These are phyloP conservation scores for Battus philenor DNA, from an alignment of 1,140 invertebrate genomes.

Conservation along the genomic window DNA sequence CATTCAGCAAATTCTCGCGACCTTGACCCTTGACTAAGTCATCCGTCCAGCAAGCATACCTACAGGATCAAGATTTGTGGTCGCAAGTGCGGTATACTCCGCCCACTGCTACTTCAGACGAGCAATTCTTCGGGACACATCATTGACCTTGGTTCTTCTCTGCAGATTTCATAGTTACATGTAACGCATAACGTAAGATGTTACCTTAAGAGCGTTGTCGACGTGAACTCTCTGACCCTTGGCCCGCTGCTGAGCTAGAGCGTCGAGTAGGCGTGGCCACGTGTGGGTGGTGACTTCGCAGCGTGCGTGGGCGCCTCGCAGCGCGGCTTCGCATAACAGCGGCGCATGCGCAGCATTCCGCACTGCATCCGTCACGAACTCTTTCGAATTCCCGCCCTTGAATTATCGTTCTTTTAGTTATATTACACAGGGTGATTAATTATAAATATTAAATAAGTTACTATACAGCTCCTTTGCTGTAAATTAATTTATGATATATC, in stretches of 20 bases:
- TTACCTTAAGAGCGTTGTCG: conserved; percentile 56
- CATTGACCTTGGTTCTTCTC: too few relatives aligned
- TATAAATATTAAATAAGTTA: too few relatives aligned
- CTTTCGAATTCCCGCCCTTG: conserved; percentile 29
- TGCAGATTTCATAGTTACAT: too few relatives aligned
- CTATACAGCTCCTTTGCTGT: too few relatives aligned
- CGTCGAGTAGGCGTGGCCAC: conserved; percentile 23
- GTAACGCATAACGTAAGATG: not conserved
- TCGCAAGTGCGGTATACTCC: not conserved
- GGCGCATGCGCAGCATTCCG: conserved; percentile 26
- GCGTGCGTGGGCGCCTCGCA: conserved; percentile 24
- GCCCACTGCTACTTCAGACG: too few relatives aligned
- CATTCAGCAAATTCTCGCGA: not conserved
- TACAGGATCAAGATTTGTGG: too few relatives aligned
- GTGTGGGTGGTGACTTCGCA: conserved; percentile 12
- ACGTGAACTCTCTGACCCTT: conserved; percentile 37
- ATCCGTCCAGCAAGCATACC: not conserved
- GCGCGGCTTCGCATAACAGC: conserved; percentile 31
- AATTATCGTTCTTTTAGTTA: too few relatives aligned
- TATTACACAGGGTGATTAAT: too few relatives aligned
- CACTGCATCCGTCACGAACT: conserved; percentile 26
- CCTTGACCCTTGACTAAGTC: not conserved
- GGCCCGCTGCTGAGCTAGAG: conserved; percentile 30
- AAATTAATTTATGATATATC: too few relatives aligned
- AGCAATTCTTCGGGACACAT: too few relatives aligned